Base-by-base conservation (phyloP, 2,888 invertebrate genomes). In the Gastracanthus pulcherrimus region DNA sequence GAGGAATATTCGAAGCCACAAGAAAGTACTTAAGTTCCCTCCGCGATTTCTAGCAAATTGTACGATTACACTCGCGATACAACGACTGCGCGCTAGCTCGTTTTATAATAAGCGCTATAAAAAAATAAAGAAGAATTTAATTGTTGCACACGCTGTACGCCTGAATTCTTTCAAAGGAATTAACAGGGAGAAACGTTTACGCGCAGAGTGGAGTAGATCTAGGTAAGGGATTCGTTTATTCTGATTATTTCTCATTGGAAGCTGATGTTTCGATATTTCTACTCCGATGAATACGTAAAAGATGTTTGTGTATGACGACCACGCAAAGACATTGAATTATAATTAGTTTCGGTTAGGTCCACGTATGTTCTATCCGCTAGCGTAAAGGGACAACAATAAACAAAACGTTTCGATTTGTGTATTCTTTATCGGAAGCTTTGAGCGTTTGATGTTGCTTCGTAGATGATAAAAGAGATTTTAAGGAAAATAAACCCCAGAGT, bases 361-460 rank as follows among this genome's bases (percentile, higher is more conserved):
- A 75, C 69, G 58, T 70, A 70, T 48, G 62, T 55, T 71, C 58
- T 75, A 75, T 58, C 55, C 29, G 62, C 64, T 79, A 79, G 58
- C 3, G 29, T 78, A 69, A 77, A 58, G 19, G 19, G 4, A 51
- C 4, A 66, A 76, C 41, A 55, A 74, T 60, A 74, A 70, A 41
- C 38, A 72, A 67, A 75, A 70, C 45, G 55, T 76, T 82, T 75
- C 60, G 38, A 76, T 82, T 77, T 80, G 76, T 72, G 69, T 80
- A 80, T 77, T 80, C 41, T 82, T 82, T 80, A 77, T 77, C 51
- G 69, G 66, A 83, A 80, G 78, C 78, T 82, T 82, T 83, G 41
- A 78, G 75, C 80, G 80, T 80, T 83, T 83, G 83, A 81, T 83
- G 83, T 81, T 83, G 81, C 81, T 83, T 83, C 81, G 81, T 72